Base-by-base conservation (phyloP, 2,888 invertebrate species). In the Calameuta pallipes region DNA sequence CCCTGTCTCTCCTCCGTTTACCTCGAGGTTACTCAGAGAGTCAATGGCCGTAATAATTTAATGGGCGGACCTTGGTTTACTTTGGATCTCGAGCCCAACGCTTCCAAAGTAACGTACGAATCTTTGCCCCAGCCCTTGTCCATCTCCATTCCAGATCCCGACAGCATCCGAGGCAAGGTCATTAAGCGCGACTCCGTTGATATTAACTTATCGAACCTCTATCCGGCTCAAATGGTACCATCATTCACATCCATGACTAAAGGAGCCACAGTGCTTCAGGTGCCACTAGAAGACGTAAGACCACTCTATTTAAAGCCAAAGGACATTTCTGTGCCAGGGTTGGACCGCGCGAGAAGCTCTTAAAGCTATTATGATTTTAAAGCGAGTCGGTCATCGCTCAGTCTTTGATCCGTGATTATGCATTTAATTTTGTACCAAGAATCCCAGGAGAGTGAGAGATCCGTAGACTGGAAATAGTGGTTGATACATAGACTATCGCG, bases 11-110 rank as follows among this genome's bases (percentile, higher is more conserved):
- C 74, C 56, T 78, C 76, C 77, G 74, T 75, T 81, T 76, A 82
- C 79, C 77, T 80, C 70, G 76, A 71, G 81, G 81, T 76, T 76
- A 78, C 79, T 79, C 35, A 74, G 80, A 77, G 79, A 85, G 76
- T 80, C 83, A 83, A 84, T 81, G 79, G 78, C 84, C 83, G 82
- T 83, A 83, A 85, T 86, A 83, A 83, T 85, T 85, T 84, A 86
- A 85, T 85, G 85, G 83, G 15, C 71, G 31, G 71, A 33, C 71
- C 30, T 33, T 33, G 71, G 71, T 71, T 31, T 71, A 71, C 71
- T 71, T 71, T 71, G 71, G 71, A 30, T 71, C 71, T 33, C 30
- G 33, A 71, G 31, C 71, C 71, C 9, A 30, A 9, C 31, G 71
- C 33, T 71, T 71, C 11, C 71, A 9, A 30, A 71, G 71, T 31